phyloP scores from a whole-genome alignment of 2,113 vertebrate species.

The Nycticryphes semicollaris region DNA sequence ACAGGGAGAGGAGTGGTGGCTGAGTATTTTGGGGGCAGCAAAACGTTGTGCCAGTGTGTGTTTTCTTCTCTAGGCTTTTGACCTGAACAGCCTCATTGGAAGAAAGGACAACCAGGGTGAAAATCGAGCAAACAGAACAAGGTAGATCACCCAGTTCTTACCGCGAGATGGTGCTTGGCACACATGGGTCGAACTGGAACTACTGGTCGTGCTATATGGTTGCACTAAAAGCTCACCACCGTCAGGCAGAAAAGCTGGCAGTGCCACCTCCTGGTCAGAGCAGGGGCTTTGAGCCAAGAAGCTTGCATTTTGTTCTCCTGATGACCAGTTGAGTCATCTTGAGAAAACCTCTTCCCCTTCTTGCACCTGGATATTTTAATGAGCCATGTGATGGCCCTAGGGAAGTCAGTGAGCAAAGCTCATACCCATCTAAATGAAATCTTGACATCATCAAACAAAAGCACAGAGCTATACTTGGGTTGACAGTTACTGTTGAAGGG shows the following conservation, averaged over 20 bases:
- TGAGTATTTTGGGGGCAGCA: background rate
- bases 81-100: background rate
- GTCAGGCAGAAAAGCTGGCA: background rate
- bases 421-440: background rate
- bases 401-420: background rate
- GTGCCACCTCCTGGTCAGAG: constrained; percentile 44
- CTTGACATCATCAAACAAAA: background rate
- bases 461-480: background rate
- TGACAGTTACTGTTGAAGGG: background rate
- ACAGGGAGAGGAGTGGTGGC: background rate
- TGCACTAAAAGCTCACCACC: accelerated
- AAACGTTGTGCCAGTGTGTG: background rate
- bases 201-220: background rate
- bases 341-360: background rate
- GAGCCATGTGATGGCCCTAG: background rate
- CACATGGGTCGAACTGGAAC: background rate
- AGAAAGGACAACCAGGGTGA: background rate
- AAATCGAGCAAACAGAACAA: background rate
- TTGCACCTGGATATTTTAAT: background rate
- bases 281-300: background rate
- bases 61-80: background rate
- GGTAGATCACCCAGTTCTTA: background rate
- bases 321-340: accelerated
- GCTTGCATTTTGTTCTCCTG: accelerated
- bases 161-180: background rate